A percentile compares a stretch with the other conserved stretches of the same genome.
Evolutionary conservation across 1,140 invertebrate species (phyloP).

Genomic region (Limonius californicus): DNA sequence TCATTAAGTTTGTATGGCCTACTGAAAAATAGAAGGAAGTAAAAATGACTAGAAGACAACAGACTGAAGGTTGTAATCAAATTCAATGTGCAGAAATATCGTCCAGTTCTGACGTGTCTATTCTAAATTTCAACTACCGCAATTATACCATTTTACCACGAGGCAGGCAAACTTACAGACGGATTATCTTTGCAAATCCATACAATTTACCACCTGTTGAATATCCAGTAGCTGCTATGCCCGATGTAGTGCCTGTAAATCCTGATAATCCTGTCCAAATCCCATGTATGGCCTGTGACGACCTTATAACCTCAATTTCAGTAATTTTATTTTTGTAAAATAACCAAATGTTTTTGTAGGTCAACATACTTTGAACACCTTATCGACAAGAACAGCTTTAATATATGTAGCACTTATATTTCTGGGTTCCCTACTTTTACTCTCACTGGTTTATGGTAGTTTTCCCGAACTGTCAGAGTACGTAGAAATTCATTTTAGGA

Average conservation of each 20-base stretch:
- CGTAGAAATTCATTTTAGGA: constrained; percentile 47
- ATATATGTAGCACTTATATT: constrained; percentile 62
- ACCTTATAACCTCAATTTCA: constrained; percentile 4
- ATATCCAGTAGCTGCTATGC: too few relatives aligned
- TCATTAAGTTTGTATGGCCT: too few relatives aligned
- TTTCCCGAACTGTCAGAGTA: constrained; percentile 81
- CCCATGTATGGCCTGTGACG: too few relatives aligned
- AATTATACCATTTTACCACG: constrained; percentile 23
- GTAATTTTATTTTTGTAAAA: constrained; percentile 10
- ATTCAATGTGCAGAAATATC: constrained; percentile 37
- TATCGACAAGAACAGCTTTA: constrained; percentile 52
- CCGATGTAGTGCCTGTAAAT: too few relatives aligned
- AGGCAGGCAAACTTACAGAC: constrained; percentile 27
- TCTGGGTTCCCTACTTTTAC: constrained; percentile 55
- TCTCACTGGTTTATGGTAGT: constrained; percentile 67
- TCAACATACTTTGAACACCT: background rate
- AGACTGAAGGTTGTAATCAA: constrained; percentile 36
- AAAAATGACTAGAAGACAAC: constrained; percentile 6
- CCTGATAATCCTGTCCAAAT: too few relatives aligned
- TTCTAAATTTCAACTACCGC: constrained; percentile 24
- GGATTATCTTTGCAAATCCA: constrained; percentile 10
- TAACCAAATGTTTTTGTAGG: background rate
- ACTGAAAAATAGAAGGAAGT: too few relatives aligned
- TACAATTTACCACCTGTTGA: background rate
- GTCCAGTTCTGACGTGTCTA: constrained; percentile 34